phyloP scores from a whole-genome alignment of 2,113 vertebrate species.

The Chamaea fasciata region DNA sequence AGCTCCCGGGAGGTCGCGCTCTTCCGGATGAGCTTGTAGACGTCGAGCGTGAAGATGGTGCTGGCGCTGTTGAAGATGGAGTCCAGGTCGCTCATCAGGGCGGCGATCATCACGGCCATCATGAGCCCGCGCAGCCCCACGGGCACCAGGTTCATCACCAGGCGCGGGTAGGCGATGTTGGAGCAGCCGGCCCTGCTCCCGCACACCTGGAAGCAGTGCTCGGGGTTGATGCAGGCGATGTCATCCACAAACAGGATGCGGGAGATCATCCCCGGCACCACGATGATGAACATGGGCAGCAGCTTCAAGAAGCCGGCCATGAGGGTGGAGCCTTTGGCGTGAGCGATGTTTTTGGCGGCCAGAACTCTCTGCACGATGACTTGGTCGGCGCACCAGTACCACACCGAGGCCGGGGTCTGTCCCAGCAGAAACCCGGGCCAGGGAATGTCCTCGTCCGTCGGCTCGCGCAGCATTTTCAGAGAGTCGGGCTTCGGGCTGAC shows the following conservation, averaged over 20 bases:
- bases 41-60: slow-evolving; percentile 96
- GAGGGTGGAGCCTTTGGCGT: slow-evolving; percentile 93
- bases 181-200: slow-evolving; percentile 95
- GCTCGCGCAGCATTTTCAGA: slow-evolving; percentile 84
- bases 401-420: slow-evolving; percentile 96
- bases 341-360: slow-evolving; percentile 92
- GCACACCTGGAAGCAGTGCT: slow-evolving; percentile 95
- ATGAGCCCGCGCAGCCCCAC: slow-evolving; percentile 94
- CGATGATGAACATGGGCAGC: slow-evolving; percentile 97
- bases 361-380: slow-evolving; percentile 97
- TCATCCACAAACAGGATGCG: slow-evolving; percentile 90
- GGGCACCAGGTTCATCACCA: slow-evolving; percentile 94
- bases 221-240: slow-evolving; percentile 92
- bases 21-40: slow-evolving; percentile 87
- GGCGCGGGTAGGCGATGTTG: slow-evolving; percentile 94
- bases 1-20: slow-evolving; percentile 86
- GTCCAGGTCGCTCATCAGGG: slow-evolving; percentile 97
- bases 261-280: slow-evolving; percentile 98
- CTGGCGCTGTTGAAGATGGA: slow-evolving; percentile 98
- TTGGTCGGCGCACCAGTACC: slow-evolving; percentile 99
- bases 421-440: slow-evolving; percentile 97
- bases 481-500: slow-evolving; percentile 88
- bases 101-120: slow-evolving; percentile 99
- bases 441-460: slow-evolving; percentile 93
- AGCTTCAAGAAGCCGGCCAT: slow-evolving; percentile 96